Evolutionary conservation across 2,113 vertebrate genomes (phyloP), one percentile per base, ranked within the genome.

Genomic region (Notothenia coriiceps): DNA sequence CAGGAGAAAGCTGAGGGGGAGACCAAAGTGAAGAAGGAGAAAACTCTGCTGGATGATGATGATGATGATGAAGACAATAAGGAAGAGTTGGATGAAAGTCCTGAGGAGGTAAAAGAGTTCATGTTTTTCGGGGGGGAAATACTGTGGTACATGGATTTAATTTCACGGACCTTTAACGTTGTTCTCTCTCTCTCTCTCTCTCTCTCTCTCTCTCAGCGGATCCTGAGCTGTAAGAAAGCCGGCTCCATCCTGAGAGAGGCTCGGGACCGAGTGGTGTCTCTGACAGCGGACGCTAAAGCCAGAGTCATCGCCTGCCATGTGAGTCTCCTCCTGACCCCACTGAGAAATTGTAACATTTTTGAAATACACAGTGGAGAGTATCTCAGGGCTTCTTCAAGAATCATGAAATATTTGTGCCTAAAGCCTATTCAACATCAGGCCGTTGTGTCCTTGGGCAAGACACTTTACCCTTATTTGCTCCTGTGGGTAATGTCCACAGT

Each of bases 161-260:
- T 40, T 7, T 8, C 35, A 40, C 7, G 7, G 35, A 40, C 6
- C 6, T 11, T 55, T 57, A n/a, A 49, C 33, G 13, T 59, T 50
- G 14, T 20, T 13, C 18, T 62, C 12, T 29, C 25, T 29, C 25
- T 4, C 3, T 29, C 29, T 29, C 29, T 29, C 29, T 49, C 5
- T n/a, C 55, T 7, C 35, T 86, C 49, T 51, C n/a, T 50, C n/a
- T 46, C 0, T 20, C 86, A 99, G 98, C 96, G 95, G 57, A 95
- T 98, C 1, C 29, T 99, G 40, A 96, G 91, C 1, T 99, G 97
- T 89, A 93, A 35, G 77, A 98, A 98, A 88, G 95, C 86, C 29
- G 98, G 98, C 1, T 98, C 98, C 77, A 76, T 99, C 85, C 95
- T 99, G 89, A 91, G 98, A 69, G 96, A 97, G 84, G 96, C 97